Evolutionary conservation across 2,888 invertebrate species (phyloP).

Genomic region (Holacanthella duospinosa): DNA sequence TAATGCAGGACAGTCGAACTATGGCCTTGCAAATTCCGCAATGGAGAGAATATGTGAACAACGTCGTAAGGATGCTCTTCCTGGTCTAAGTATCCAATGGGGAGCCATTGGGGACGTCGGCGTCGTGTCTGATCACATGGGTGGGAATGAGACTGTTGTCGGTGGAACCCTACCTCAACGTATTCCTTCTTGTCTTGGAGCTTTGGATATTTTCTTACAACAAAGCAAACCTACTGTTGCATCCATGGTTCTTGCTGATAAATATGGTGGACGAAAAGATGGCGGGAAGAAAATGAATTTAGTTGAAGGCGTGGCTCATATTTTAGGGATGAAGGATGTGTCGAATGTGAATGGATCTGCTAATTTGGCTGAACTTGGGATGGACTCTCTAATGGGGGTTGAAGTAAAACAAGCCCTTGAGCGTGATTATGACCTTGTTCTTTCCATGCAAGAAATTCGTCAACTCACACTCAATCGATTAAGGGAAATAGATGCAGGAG

Average conservation of each 20-base stretch:
- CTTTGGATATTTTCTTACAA: slow-evolving; percentile 81
- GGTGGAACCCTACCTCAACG: slow-evolving; percentile 94
- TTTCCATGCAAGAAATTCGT: slow-evolving; percentile 85
- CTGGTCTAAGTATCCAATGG: slow-evolving; percentile 91
- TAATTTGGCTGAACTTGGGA: slow-evolving; percentile 84
- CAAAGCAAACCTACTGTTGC: slow-evolving; percentile 63
- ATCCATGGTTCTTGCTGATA: slow-evolving; percentile 79
- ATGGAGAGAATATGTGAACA: slow-evolving; percentile 93
- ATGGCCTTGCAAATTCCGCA: slow-evolving; percentile 90
- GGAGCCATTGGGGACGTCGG: slow-evolving; percentile 98
- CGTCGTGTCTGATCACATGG: slow-evolving; percentile 77
- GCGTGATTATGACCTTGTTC: slow-evolving; percentile 77
- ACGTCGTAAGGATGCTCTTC: slow-evolving; percentile 69
- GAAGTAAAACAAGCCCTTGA: slow-evolving; percentile 95
- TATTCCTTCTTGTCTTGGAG: slow-evolving; percentile 80
- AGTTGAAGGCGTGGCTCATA: slow-evolving; percentile 71
- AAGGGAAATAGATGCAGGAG: slow-evolving; percentile 48
- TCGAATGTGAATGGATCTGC: slow-evolving; percentile 63
- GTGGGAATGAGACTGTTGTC: slow-evolving; percentile 78
- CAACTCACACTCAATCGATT: slow-evolving; percentile 67
- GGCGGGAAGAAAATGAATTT: slow-evolving; percentile 53
- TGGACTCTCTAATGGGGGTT: slow-evolving; percentile 98
- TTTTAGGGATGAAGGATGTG: slow-evolving; percentile 78
- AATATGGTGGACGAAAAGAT: slow-evolving; percentile 48
- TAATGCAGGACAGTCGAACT: slow-evolving; percentile 92